Evolutionary conservation across 2,888 invertebrate species (phyloP).

Genomic region (Trichacis sp.): DNA sequence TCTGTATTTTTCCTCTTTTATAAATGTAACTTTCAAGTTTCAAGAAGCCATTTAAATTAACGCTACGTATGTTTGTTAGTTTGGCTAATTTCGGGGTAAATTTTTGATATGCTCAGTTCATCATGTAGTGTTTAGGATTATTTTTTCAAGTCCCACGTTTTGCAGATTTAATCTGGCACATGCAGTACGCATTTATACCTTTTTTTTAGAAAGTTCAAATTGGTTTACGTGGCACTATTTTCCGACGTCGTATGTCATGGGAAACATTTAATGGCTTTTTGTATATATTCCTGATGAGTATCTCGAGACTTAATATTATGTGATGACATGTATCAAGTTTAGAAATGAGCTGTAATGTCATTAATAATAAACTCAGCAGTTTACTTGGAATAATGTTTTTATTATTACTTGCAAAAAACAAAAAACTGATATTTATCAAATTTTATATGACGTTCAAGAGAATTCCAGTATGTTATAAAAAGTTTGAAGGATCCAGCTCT

Average conservation of each 20-base stretch:
- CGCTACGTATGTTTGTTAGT: conserved; percentile 28
- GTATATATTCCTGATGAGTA: conserved; percentile 66
- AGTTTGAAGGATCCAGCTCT: too few species aligned
- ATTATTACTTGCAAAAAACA: too few species aligned
- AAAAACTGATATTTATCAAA: too few species aligned
- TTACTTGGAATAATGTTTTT: too few species aligned
- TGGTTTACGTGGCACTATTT: conserved; percentile 50
- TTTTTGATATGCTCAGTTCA: conserved; percentile 16
- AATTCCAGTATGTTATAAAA: too few species aligned
- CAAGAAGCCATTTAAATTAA: conserved; percentile 54
- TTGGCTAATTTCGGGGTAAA: conserved; percentile 26
- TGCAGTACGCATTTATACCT: conserved; percentile 44
- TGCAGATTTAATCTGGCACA: conserved; percentile 13
- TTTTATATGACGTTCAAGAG: too few species aligned
- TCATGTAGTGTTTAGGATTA: too few species aligned
- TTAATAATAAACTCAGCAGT: conserved; percentile 47
- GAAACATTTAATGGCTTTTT: conserved; percentile 64
- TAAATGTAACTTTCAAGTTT: conserved; percentile 51
- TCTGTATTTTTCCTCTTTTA: conserved; percentile 44
- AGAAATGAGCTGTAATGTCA: conserved; percentile 58
- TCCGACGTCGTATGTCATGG: conserved; percentile 52
- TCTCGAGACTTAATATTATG: conserved; percentile 55
- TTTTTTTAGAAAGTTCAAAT: conserved; percentile 16
- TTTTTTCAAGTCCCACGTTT: neutral
- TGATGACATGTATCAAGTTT: conserved; percentile 63